Percentiles rank a stretch among this genome's conserved stretches.
Conservation (phyloP, 2,113 vertebrate species). For the Thalassoma bifasciatum region DNA sequence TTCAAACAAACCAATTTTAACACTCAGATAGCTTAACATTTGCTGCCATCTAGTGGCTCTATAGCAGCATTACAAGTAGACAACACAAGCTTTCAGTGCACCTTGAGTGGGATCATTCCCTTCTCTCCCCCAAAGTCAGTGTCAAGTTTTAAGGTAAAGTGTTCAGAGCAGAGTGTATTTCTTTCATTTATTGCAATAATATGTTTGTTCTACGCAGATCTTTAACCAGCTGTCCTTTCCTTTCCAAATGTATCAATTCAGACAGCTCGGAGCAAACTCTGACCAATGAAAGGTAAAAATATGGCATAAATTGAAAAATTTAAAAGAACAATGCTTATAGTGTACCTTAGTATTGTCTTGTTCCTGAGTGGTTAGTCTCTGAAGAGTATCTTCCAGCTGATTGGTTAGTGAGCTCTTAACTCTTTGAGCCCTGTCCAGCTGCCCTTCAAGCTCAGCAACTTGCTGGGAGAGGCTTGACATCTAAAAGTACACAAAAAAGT, state of each 20-base stretch:
- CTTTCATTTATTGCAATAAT: background rate
- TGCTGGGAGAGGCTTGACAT: slow-evolving; percentile 85
- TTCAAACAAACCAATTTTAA: background rate
- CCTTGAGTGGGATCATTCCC: background rate
- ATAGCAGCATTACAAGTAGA: slow-evolving; percentile 32
- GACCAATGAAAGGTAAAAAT: background rate
- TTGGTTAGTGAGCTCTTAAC: slow-evolving; percentile 85
- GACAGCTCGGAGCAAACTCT: background rate
- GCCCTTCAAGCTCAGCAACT: slow-evolving; percentile 85
- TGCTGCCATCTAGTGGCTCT: slow-evolving; percentile 76
- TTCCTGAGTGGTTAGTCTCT: slow-evolving; percentile 83
- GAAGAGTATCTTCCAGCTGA: slow-evolving; percentile 87
- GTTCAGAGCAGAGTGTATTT: background rate
- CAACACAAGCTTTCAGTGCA: background rate
- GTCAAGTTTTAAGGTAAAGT: background rate
- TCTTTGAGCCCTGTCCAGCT: slow-evolving; percentile 83
- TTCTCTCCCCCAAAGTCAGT: background rate
- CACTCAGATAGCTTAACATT: slow-evolving; percentile 28
- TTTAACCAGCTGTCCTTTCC: too few relatives aligned
- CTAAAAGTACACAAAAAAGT: slow-evolving; percentile 72
- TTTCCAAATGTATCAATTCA: background rate
- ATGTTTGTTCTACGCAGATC: too few relatives aligned
- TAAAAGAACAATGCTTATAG: background rate
- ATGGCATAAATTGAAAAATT: too few relatives aligned
- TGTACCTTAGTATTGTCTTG: slow-evolving; percentile 87